Evolutionary conservation across 2,113 vertebrate species (phyloP).

Genomic region (Panurus biarmicus): DNA sequence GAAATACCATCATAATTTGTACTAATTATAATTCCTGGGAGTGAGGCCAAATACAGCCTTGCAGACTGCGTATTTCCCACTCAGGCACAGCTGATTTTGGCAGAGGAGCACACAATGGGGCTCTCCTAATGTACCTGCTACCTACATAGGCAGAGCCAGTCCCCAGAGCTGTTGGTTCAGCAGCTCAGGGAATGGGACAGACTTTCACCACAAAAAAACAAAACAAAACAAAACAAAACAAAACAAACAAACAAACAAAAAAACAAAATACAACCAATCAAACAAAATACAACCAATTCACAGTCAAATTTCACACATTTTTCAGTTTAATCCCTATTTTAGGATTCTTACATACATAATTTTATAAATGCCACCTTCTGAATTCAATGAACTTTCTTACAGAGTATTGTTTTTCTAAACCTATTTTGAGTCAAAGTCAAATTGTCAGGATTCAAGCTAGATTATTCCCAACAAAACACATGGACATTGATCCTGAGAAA

Average conservation of each 20-base stretch:
- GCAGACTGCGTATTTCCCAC: not conserved
- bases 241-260: not conserved
- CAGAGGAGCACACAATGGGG: not conserved
- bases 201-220: not conserved
- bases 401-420: not conserved
- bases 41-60: not conserved
- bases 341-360: not conserved
- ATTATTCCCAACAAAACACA: not conserved
- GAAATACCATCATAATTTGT: not conserved
- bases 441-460: not conserved
- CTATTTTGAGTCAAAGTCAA: not conserved
- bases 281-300: not conserved
- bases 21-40: constrained; percentile 17
- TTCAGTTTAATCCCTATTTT: not conserved
- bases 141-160: not conserved
- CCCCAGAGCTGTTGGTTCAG: not conserved
- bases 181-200: not conserved
- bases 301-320: not conserved
- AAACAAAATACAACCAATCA: not conserved
- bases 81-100: not conserved
- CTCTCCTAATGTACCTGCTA: not conserved
- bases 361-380: not conserved
- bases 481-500: not conserved
- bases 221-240: too few species aligned
- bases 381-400: not conserved